Evolutionary conservation across 2,888 invertebrate genomes (phyloP), one percentile per base, ranked within the genome.

Genomic region (Athrips mouffetella): DNA sequence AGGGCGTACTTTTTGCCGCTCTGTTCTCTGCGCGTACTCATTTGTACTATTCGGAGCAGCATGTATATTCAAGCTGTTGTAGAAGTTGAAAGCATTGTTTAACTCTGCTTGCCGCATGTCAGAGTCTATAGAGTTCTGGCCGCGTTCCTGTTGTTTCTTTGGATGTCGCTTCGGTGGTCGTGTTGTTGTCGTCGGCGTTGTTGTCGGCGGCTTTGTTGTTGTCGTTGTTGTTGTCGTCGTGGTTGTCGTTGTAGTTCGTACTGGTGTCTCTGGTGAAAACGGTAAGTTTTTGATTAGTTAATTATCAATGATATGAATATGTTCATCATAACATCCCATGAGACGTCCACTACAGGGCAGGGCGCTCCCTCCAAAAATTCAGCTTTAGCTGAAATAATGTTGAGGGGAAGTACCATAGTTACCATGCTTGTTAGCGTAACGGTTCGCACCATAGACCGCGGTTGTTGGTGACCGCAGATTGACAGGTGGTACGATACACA

Each of bases 1-100:
- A 2, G 88, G 86, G n/a, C 84, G 76, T 20, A 84, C 73, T 69
- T 86, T 87, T 61, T 87, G 87, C 39, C 78, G 65, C 52, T 87
- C 86, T 3, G 80, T 77, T 42, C 86, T 70, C 59, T 86, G 84
- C 1, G 78, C 77, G 55, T 83, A 81, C 58, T 84, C 83, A 54
- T 84, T 85, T 16, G 76, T 72, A 54, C 70, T 80, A 58, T 81
- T 83, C 2, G 70, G 55, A 6, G 77, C 59, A 10, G 68, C 70
- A 46, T 76, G 73, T 10, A 75, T 68, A 50, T 76, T 74, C 2
- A 72, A 62, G 3, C 0, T 21, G 55, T 75, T 83, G 67, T 80
- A 81, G 46, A 79, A 76, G 50, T 80, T 85, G 27, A 79, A 67
- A 0, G 81, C 81, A 60, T 83, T 83, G 62, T 81, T 85, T 29